A percentile compares a stretch with the other conserved stretches of the same genome.
phyloP scores from a whole-genome alignment of 2,113 vertebrate genomes.

The Scomber colias region DNA sequence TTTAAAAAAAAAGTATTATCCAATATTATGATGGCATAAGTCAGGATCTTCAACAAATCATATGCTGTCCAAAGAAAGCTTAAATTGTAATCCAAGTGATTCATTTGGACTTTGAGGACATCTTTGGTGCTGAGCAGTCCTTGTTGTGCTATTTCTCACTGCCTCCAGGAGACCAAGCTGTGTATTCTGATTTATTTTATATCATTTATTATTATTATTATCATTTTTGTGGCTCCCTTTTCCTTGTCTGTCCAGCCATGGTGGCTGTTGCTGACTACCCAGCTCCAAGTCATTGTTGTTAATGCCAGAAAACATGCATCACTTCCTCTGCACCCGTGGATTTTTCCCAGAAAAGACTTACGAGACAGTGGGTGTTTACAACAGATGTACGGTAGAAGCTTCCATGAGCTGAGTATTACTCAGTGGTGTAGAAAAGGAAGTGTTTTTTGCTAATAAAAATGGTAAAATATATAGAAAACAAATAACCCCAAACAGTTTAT shows the following conservation, averaged over 20 bases:
- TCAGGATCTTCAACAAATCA: conserved; percentile 18
- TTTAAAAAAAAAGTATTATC: conserved; percentile 10
- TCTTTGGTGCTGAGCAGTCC: conserved; percentile 9
- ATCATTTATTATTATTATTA: not conserved
- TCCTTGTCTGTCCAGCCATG: conserved; percentile 7
- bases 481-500: too few species aligned
- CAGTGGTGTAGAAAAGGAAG: conserved; percentile 3
- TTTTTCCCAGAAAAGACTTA: conserved; percentile 38
- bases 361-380: conserved; percentile 34
- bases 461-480: too few species aligned
- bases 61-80: conserved; percentile 24
- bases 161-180: conserved; percentile 2
- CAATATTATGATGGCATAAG: conserved; percentile 9
- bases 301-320: conserved; percentile 52
- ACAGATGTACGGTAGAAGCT: conserved; percentile 31
- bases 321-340: conserved; percentile 54
- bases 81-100: conserved; percentile 15
- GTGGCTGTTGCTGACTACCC: conserved; percentile 32
- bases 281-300: conserved; percentile 27
- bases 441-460: conserved; percentile 15
- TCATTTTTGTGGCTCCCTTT: not conserved
- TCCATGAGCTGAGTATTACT: conserved; percentile 14
- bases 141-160: conserved; percentile 4
- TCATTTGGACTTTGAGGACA: not conserved
- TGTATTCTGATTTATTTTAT: not conserved